Evolutionary conservation across 2,888 invertebrate species (phyloP), one percentile per base, ranked within the genome.

Genomic region (Thymelicus acteon): DNA sequence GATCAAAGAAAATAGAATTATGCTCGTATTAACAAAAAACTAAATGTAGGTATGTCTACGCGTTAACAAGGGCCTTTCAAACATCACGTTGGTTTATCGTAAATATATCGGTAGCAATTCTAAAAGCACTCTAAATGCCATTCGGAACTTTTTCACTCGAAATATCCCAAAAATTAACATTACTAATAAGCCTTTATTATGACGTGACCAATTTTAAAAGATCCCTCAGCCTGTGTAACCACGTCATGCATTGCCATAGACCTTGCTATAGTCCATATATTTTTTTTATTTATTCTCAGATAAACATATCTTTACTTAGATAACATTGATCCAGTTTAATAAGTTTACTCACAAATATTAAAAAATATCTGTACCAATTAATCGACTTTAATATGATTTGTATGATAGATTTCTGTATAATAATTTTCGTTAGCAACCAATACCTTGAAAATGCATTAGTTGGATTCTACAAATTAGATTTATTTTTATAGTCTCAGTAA

Each of bases 91-190:
- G 83, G 87, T 90, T 88, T 89, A 80, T 80, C 84, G 80, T 88
- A 92, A 92, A 92, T 92, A 92, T 92, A 92, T 92, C 92, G 87
- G 89, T 92, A 82, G 86, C 89, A 76, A 76, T 80, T 77, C 81
- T 82, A 83, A 90, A 89, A 89, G 89, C 92, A 92, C 91, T 92
- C 86, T 86, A 90, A 89, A 90, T 89, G 81, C 88, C 87, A 86
- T 86, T 83, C 82, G 78, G 76, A 75, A 79, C 83, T 87, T 85
- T 89, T 86, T 85, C 78, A 82, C 81, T 78, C 75, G 79, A 84
- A 87, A 89, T 84, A 87, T 85, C 84, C 84, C 80, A 84, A 86
- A 90, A 90, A 92, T 92, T 92, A 88, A 86, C 92, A 92, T 92
- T 76, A 77, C 84, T 91, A 92, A 92, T 91, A 89, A 90, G 85